Evolutionary conservation across 2,797 vertebrate genomes (phyloP), one percentile per base, ranked within the genome.

Genomic region (Anomalospiza imberbis): DNA sequence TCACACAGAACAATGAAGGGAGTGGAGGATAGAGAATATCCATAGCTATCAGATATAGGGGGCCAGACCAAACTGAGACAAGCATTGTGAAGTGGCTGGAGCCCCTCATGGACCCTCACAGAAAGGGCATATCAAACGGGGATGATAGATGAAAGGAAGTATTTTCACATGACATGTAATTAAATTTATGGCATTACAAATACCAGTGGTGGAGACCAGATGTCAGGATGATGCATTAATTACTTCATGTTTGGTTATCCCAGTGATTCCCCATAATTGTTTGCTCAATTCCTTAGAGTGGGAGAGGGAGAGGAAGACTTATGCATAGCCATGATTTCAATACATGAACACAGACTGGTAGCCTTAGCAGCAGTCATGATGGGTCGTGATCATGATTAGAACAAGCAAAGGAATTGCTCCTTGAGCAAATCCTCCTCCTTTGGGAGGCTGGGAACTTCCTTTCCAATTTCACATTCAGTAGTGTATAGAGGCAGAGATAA

Each of bases 271-370:
- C 9, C 8, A 3, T 40, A 54, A 58, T 12, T 57, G 28, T 28
- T 40, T 72, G 45, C 17, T 89, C 19, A 11, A 2, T 31, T 89
- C n/a, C 14, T 50, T 32, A 38, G 32, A 29, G 44, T 17, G 40
- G 9, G 19, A 78, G 24, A 50, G 11, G 24, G 36, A 44, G 7
- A 50, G 26, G 50, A 26, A 24, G 50, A 21, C 45, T 42, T 58
- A 13, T 53, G 47, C 13, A 2, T 28, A 71, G 9, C 21, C 7
- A 7, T 32, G 47, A 78, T 65, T 70, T 93, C 47, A 24, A 45
- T 44, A 25, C 0, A 0, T 1, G 5, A 32, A 47, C 31, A 53
- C 21, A 66, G 34, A 38, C 17, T 42, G 48, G 32, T 19, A 51
- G 24, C 20, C 34, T 47, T 17, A 22, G 12, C 12, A 58, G 48